These are phyloP conservation scores for Platyscapa corneri DNA, from an alignment of 1,140 invertebrate genomes.

Conservation along the genomic window DNA sequence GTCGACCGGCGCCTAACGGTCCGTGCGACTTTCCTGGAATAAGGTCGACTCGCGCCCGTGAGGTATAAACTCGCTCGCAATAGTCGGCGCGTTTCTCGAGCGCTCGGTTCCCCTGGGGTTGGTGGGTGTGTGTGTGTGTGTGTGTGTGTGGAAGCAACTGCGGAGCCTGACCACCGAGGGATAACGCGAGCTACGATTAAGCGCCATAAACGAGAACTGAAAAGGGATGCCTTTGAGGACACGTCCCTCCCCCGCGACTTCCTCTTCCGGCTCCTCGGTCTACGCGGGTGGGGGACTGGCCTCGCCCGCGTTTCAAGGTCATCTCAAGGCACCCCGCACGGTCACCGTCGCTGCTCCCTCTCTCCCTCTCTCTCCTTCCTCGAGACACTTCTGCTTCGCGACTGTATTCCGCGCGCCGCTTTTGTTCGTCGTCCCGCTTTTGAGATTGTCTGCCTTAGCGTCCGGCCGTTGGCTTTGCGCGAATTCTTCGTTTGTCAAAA, in stretches of 20 bases:
- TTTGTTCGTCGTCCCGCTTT: neutral
- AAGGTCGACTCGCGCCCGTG: constrained; percentile 15
- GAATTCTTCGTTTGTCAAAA: neutral
- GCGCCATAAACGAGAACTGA: too few relatives aligned
- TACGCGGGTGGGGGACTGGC: too few relatives aligned
- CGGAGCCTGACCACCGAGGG: too few relatives aligned
- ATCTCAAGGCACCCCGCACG: constrained; percentile 4
- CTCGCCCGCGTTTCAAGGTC: constrained; percentile 37
- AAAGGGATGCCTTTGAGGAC: too few relatives aligned
- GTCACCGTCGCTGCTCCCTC: neutral
- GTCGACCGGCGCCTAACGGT: neutral
- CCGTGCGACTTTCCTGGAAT: constrained; percentile 22
- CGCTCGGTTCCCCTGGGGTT: neutral
- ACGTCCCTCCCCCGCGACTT: neutral
- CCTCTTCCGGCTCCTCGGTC: neutral
- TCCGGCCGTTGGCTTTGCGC: neutral
- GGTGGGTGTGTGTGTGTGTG: too few relatives aligned
- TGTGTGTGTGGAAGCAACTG: too few relatives aligned
- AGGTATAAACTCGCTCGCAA: neutral
- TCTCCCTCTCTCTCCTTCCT: neutral
- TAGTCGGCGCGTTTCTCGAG: neutral
- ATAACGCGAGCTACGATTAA: too few relatives aligned
- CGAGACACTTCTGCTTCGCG: too few relatives aligned
- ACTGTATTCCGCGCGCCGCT: neutral
- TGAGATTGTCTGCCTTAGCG: too few relatives aligned